Evolutionary conservation across 2,113 vertebrate genomes (phyloP).

Genomic region (Apodemus sylvaticus): DNA sequence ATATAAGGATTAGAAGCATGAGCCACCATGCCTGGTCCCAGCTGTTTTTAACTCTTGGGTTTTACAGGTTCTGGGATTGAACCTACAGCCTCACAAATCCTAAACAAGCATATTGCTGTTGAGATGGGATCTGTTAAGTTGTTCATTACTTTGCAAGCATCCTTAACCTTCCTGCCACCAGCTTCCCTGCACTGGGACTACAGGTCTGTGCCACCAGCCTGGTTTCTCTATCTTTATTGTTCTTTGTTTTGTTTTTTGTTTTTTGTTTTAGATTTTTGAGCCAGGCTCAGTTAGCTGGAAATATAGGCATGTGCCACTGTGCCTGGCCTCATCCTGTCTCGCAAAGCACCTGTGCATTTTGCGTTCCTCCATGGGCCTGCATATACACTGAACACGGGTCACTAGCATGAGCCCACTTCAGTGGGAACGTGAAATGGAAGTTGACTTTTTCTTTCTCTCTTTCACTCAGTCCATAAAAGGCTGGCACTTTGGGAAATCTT

Average conservation of each 20-base stretch:
- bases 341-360: not conserved
- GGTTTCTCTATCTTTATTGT: too few relatives aligned
- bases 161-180: too few relatives aligned
- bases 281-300: not conserved
- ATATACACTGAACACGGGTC: not conserved
- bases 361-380: fast-evolving
- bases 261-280: not conserved
- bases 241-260: not conserved
- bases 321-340: not conserved
- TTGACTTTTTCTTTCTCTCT: not conserved
- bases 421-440: not conserved
- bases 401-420: not conserved
- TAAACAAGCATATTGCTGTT: not conserved
- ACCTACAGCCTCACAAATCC: not conserved
- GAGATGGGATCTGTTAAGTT: not conserved
- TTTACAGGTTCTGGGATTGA: not conserved
- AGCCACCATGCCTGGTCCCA: not conserved
- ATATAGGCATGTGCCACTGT: not conserved
- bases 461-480: not conserved
- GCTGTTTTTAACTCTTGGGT: not conserved
- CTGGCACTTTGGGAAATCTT: not conserved
- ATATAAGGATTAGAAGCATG: not conserved
- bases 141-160: not conserved
- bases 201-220: not conserved
- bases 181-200: too few relatives aligned